A percentile compares a stretch with the other conserved stretches of the same genome.
These are phyloP conservation scores for Drosophila leonis DNA, from an alignment of 2,888 invertebrate species.

Conservation along the genomic window DNA sequence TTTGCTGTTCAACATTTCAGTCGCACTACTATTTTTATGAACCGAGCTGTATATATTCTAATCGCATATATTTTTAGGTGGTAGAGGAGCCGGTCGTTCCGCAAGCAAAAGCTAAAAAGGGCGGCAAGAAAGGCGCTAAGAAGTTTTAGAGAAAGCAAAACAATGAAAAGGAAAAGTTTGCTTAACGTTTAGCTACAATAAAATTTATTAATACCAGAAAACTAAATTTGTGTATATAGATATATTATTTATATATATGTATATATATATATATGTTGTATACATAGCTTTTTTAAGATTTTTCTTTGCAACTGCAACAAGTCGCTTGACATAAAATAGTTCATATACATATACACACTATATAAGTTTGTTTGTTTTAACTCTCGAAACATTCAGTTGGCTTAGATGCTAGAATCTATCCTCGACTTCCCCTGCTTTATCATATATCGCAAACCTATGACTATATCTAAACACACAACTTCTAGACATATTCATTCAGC, in stretches of 20 bases:
- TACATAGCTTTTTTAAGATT: conserved; percentile 45
- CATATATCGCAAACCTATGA: conserved; percentile 59
- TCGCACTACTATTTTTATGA: no score
- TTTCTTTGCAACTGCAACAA: conserved; percentile 35
- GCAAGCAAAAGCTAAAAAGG: background rate
- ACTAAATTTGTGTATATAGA: conserved; percentile 80
- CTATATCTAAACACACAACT: conserved; percentile 47
- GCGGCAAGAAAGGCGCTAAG: background rate
- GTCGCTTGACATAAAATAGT: conserved; percentile 58
- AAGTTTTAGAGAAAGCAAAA: conserved; percentile 1
- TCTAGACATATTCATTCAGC: conserved; percentile 59
- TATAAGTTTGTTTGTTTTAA: conserved; percentile 30
- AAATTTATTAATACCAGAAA: conserved; percentile 82
- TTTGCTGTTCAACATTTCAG: no score
- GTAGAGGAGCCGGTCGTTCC: background rate
- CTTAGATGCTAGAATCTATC: conserved; percentile 44
- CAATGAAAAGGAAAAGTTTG: conserved; percentile 17
- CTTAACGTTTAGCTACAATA: conserved; percentile 80
- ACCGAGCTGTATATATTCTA: background rate
- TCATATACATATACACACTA: conserved; percentile 41
- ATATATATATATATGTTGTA: conserved; percentile 75
- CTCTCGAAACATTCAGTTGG: conserved; percentile 44
- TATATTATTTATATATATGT: conserved; percentile 71
- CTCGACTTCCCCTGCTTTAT: conserved; percentile 36
- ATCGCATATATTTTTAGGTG: background rate